Conservation (phyloP, 2,797 vertebrate genomes). For the Phrynocephalus forsythii region DNA sequence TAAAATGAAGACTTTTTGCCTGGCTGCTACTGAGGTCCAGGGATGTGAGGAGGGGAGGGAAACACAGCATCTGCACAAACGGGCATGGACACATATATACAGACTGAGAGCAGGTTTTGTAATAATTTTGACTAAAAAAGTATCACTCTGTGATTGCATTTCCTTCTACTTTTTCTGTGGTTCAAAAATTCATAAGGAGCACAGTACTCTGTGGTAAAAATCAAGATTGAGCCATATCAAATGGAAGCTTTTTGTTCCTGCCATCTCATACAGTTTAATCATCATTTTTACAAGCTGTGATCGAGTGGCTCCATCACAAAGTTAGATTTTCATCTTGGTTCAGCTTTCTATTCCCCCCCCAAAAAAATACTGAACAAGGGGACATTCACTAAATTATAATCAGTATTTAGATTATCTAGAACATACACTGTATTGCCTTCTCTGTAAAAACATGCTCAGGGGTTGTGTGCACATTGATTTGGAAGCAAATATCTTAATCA, state of each 20-base stretch:
- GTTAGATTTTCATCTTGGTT: not conserved
- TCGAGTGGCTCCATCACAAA: not conserved
- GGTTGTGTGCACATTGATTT: too few species aligned
- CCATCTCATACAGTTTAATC: not conserved
- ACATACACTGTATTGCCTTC: not conserved
- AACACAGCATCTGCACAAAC: not conserved
- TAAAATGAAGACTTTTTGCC: not conserved
- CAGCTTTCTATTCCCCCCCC: not conserved
- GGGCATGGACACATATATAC: not conserved
- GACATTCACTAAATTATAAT: not conserved
- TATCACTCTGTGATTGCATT: not conserved
- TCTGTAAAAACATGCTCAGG: not conserved
- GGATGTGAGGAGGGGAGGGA: not conserved
- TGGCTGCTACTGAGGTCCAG: not conserved
- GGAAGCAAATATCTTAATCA: too few species aligned
- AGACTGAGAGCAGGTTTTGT: not conserved
- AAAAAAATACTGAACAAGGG: not conserved
- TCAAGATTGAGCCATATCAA: constrained; percentile 6
- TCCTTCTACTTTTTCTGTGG: not conserved
- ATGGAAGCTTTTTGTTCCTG: not conserved
- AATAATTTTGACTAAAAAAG: not conserved
- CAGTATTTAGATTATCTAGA: not conserved
- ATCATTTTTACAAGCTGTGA: not conserved
- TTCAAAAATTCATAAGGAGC: not conserved
- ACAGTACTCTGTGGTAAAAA: not conserved